Evolutionary conservation across 2,113 vertebrate genomes (phyloP), one percentile per base, ranked within the genome.

Genomic region (Rhinolophus sinicus): DNA sequence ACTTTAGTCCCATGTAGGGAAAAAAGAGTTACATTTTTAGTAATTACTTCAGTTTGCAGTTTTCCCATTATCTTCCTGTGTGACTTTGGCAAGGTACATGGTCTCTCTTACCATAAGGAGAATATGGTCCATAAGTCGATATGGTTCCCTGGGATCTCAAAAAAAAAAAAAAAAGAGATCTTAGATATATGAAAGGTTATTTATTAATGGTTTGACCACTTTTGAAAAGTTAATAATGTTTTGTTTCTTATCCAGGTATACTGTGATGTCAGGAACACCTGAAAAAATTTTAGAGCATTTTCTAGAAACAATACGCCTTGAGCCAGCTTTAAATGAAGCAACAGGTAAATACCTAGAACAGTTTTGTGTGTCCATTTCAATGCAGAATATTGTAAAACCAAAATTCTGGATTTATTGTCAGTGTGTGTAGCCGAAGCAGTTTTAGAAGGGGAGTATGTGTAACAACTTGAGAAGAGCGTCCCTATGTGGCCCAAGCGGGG

Each of bases 271-370:
- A 91, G 99, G 99, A 98, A 99, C 99, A 22, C 99, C 99, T 76
- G 99, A 99, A 99, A 99, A 99, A 99, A 99, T 99, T 98, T 98
- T 99, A 98, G 99, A 99, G 98, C 99, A 99, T 98, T 99, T 99
- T 98, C 99, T 99, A 93, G 99, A 99, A 99, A 99, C 99, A 40
- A 99, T 99, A 99, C 99, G 99, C 90, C 98, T 99, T 97, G 99
- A 99, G 98, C 98, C 99, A 97, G 98, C 99, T 92, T 98, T 99
- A 98, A 99, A 98, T 95, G 99, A 99, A 98, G 98, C 99, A 98
- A 98, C 98, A 98, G 98, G 98, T 99, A 99, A 60, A 92, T 35
- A 18, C 73, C 0, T 3, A 52, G 47, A 50, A 84, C 6, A 13
- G 4, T 85, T 91, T 62, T 40, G 3, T 40, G 28, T 52, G 22